phyloP scores from a whole-genome alignment of 2,113 vertebrate species.

The pig (Sus scrofa) region T2T-Sscrofa CM000826.6:125218001-125218500 shows the following conservation, averaged over 20 bases:
- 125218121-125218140: not conserved
- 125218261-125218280: not conserved
- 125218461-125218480: not conserved
- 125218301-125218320: not conserved
- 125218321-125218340: not conserved
- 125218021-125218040: not conserved
- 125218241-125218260: not conserved
- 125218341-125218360: not conserved
- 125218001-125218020: not conserved
- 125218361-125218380: not conserved
- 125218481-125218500: not conserved
- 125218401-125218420: conserved; percentile 34
- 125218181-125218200: not conserved
- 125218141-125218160: not conserved
- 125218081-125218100: not conserved
- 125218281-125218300: not conserved
- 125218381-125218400: not conserved
- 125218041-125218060: rapidly evolving
- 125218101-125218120: not conserved
- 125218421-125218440: not conserved
- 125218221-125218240: not conserved
- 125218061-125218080: not conserved
- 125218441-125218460: not conserved
- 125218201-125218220: not conserved
- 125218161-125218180: not conserved